These are phyloP conservation scores for Aleiodes leptofemur DNA, from an alignment of 2,888 invertebrate genomes.

Conservation along the genomic window DNA sequence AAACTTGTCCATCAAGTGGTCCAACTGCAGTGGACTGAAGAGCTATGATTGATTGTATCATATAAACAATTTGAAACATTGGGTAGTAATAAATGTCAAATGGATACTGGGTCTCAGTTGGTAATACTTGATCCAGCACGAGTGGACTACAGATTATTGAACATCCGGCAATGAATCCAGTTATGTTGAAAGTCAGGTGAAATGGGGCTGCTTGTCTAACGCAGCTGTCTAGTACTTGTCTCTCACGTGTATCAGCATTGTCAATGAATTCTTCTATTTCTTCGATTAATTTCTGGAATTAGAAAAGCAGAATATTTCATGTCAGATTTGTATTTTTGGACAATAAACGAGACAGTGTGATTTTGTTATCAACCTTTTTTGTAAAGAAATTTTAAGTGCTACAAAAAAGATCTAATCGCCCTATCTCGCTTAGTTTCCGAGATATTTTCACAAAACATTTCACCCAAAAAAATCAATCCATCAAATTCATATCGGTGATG, in stretches of 20 bases:
- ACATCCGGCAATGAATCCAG: conserved; percentile 44
- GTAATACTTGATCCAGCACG: conserved; percentile 54
- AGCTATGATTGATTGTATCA: conserved; percentile 56
- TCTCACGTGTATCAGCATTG: conserved; percentile 41
- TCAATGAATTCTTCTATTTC: conserved; percentile 45
- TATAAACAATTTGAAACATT: conserved; percentile 51
- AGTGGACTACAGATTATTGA: conserved; percentile 53
- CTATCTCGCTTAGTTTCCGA: too few species aligned
- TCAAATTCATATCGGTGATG: too few species aligned
- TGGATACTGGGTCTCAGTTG: conserved; percentile 61
- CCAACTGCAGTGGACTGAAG: conserved; percentile 53
- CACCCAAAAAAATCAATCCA: too few species aligned
- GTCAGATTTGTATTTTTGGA: too few species aligned
- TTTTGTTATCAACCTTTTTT: too few species aligned
- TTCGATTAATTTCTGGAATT: conserved; percentile 48
- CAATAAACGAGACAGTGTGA: too few species aligned
- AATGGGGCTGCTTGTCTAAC: conserved; percentile 48
- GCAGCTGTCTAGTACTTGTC: conserved; percentile 53
- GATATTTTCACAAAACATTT: too few species aligned
- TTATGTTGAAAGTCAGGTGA: conserved; percentile 49
- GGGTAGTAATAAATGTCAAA: conserved; percentile 51
- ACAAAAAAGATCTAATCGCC: too few species aligned
- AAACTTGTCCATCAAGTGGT: conserved; percentile 55
- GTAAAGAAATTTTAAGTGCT: too few species aligned
- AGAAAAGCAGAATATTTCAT: background rate